A percentile compares a stretch with the other conserved stretches of the same genome.
Evolutionary conservation across 1,140 invertebrate species (phyloP).

Genomic region (Drosophila grimshawi): DNA sequence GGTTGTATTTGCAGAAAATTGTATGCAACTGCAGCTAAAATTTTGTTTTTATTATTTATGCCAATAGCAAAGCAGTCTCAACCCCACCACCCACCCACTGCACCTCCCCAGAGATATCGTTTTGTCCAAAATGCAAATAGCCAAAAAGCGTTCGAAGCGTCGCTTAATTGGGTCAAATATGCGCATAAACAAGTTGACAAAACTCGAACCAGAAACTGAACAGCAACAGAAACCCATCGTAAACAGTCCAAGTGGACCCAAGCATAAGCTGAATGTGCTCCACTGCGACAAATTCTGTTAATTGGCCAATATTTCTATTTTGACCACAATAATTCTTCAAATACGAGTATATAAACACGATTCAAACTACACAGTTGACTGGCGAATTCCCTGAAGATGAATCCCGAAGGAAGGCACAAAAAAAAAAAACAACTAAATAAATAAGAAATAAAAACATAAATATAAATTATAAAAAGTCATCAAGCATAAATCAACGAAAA

Average conservation of each 20-base stretch:
- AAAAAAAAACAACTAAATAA: too few species aligned
- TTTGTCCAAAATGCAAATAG: slow-evolving; percentile 69
- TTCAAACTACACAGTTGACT: too few species aligned
- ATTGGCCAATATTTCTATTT: too few species aligned
- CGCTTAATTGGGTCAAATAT: slow-evolving; percentile 79
- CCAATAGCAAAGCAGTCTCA: not conserved
- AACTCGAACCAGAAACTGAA: not conserved
- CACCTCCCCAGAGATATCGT: slow-evolving; percentile 6
- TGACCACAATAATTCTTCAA: too few species aligned
- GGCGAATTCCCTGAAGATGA: too few species aligned
- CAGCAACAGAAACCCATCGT: not conserved
- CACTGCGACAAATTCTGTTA: too few species aligned
- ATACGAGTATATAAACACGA: too few species aligned
- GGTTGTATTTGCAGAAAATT: slow-evolving; percentile 34
- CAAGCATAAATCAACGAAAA: too few species aligned
- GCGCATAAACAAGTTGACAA: slow-evolving; percentile 84
- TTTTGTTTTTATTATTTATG: slow-evolving; percentile 27
- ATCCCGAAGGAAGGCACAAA: not conserved
- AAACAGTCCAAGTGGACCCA: slow-evolving; percentile 41
- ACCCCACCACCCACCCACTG: too few species aligned
- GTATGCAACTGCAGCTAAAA: slow-evolving; percentile 49
- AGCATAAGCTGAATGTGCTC: not conserved
- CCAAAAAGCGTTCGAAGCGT: slow-evolving; percentile 31
- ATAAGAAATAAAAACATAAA: too few species aligned
- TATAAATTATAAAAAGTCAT: too few species aligned